phyloP scores from a whole-genome alignment of 1,140 invertebrate genomes.

The Solenopsis invicta region DNA sequence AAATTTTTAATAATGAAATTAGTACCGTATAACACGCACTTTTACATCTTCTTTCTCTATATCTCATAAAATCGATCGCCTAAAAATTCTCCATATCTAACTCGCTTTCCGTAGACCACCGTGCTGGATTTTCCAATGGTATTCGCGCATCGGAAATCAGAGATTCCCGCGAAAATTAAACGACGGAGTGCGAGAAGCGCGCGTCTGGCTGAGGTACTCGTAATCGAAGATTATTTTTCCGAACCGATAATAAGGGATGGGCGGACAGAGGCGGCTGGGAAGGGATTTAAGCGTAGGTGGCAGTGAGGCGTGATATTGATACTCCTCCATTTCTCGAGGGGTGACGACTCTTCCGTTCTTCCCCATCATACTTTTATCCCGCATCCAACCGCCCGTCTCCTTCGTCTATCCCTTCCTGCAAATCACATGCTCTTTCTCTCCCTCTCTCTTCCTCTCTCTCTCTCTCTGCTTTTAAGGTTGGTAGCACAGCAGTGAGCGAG shows the following conservation, averaged over 20 bases:
- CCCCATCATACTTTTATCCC: constrained; percentile 56
- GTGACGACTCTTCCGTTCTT: constrained; percentile 75
- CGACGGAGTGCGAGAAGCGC: constrained; percentile 32
- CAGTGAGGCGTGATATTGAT: constrained; percentile 84
- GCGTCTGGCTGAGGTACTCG: constrained; percentile 65
- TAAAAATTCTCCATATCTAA: constrained; percentile 23
- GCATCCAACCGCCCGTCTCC: constrained; percentile 4
- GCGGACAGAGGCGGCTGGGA: constrained; percentile 59
- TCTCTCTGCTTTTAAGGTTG: constrained; percentile 62
- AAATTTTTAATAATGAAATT: neutral
- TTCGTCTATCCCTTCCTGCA: constrained; percentile 27
- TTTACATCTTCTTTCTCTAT: neutral
- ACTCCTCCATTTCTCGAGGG: constrained; percentile 80
- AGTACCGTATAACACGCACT: neutral
- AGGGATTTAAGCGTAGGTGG: constrained; percentile 72
- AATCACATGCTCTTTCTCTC: constrained; percentile 21
- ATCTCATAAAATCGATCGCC: constrained; percentile 22
- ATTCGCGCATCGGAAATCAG: constrained; percentile 47
- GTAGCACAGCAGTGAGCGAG: constrained; percentile 71
- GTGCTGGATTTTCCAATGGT: constrained; percentile 48
- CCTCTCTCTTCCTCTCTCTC: constrained; percentile 31
- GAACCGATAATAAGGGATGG: constrained; percentile 79
- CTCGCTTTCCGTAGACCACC: constrained; percentile 30
- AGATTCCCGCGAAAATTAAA: constrained; percentile 68
- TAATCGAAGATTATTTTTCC: constrained; percentile 81